Percentiles rank a stretch among this genome's conserved stretches.
Evolutionary conservation across 2,888 invertebrate genomes (phyloP).

Genomic region (Xanthia togata): DNA sequence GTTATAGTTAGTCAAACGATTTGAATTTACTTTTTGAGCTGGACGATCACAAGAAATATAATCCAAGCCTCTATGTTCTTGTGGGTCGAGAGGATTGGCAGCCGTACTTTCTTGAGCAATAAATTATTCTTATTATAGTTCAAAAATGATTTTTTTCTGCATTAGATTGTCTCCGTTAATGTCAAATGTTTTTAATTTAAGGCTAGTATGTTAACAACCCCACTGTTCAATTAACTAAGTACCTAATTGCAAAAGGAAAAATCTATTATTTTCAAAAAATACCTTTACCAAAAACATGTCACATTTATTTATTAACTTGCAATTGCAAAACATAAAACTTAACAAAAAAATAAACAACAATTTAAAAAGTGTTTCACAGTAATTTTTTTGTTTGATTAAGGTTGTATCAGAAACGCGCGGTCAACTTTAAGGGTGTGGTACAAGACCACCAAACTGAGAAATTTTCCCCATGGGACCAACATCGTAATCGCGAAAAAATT

Average conservation of each 20-base stretch:
- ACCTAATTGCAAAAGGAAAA: not conserved
- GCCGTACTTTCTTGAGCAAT: not conserved
- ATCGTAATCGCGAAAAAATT: no score
- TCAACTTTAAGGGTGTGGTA: no score
- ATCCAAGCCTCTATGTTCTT: no score
- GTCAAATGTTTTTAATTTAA: not conserved
- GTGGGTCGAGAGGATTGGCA: not conserved
- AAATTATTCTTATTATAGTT: not conserved
- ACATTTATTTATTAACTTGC: not conserved
- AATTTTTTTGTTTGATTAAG: not conserved
- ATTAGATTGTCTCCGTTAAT: not conserved
- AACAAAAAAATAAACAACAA: not conserved
- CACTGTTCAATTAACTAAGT: no score
- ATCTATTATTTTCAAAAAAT: not conserved
- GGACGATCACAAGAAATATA: not conserved
- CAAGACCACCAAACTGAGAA: no score
- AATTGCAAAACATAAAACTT: not conserved
- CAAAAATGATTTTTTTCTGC: not conserved
- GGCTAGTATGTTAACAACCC: not conserved
- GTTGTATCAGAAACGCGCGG: no score
- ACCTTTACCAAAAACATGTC: not conserved
- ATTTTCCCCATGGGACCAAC: no score
- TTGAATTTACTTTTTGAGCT: conserved; percentile 18
- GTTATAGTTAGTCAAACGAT: not conserved
- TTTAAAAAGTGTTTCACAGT: not conserved